Evolutionary conservation across 2,113 vertebrate species (phyloP).

Genomic region (Polypterus senegalus): DNA sequence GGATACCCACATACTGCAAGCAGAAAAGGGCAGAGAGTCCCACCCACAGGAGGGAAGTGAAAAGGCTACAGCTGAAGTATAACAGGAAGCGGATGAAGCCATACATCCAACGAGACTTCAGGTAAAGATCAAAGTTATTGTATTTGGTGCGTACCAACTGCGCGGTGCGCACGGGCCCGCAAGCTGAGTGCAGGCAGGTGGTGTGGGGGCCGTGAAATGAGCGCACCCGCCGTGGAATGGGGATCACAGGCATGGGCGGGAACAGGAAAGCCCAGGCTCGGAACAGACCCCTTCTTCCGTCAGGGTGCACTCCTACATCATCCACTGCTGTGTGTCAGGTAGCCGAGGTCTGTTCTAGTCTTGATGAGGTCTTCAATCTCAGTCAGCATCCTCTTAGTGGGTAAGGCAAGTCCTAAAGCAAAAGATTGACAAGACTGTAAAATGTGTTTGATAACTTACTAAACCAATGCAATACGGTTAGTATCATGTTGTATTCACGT

Average conservation of each 20-base stretch:
- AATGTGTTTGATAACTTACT: too few relatives aligned
- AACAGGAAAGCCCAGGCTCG: conserved; percentile 35
- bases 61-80: conserved; percentile 91
- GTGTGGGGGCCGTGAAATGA: conserved; percentile 95
- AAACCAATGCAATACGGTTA: too few relatives aligned
- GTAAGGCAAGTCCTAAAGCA: not conserved
- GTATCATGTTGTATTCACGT: too few relatives aligned
- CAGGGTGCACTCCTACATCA: conserved; percentile 16
- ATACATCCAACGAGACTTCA: conserved; percentile 87
- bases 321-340: conserved; percentile 10
- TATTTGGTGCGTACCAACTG: conserved; percentile 86
- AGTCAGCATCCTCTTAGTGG: not conserved
- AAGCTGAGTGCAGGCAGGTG: conserved; percentile 91
- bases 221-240: conserved; percentile 89
- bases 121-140: conserved; percentile 91
- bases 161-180: conserved; percentile 65
- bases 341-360: not conserved
- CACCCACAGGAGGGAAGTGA: conserved; percentile 90
- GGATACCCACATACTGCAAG: conserved; percentile 79
- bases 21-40: conserved; percentile 80
- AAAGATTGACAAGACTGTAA: not conserved
- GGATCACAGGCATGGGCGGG: conserved; percentile 89
- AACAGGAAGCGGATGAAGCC: conserved; percentile 89
- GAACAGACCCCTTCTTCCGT: conserved; percentile 27
- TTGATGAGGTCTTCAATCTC: not conserved